A percentile compares a stretch with the other conserved stretches of the same genome.
phyloP scores from a whole-genome alignment of 2,888 invertebrate species.

The Scaptodrosophila latifasciaeformis region DNA sequence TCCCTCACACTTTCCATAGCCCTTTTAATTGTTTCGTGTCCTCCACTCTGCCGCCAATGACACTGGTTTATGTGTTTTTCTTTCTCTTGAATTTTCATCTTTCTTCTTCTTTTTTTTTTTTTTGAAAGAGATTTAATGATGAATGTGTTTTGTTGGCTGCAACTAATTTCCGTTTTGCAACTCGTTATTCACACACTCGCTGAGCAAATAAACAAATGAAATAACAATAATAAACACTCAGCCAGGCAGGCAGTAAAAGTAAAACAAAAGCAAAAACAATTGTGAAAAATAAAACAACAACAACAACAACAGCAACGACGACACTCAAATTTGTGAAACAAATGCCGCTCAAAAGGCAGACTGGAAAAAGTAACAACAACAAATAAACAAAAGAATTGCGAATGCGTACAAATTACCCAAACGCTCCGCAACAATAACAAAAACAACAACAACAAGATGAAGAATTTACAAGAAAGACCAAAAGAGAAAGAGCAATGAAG shows the following conservation, averaged over 20 bases:
- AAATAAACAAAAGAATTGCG: slow-evolving; percentile 36
- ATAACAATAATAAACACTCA: slow-evolving; percentile 47
- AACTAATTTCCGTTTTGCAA: slow-evolving; percentile 60
- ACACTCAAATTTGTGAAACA: neutral
- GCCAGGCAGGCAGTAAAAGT: slow-evolving; percentile 18
- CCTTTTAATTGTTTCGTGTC: too few species aligned
- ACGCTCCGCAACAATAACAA: slow-evolving; percentile 37
- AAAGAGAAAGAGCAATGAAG: neutral
- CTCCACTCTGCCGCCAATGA: slow-evolving; percentile 1
- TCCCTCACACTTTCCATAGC: slow-evolving; percentile 18
- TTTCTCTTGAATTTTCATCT: too few species aligned
- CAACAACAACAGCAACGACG: slow-evolving; percentile 11
- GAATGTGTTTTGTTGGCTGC: slow-evolving; percentile 42
- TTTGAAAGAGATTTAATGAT: slow-evolving; percentile 43
- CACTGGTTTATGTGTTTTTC: neutral
- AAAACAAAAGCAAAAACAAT: slow-evolving; percentile 28
- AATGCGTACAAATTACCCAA: slow-evolving; percentile 62
- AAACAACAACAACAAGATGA: slow-evolving; percentile 39
- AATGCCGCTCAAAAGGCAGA: too few species aligned
- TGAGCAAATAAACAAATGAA: slow-evolving; percentile 46
- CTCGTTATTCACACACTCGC: slow-evolving; percentile 47
- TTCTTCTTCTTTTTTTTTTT: slow-evolving; percentile 19
- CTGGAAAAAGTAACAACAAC: too few species aligned
- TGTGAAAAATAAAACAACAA: neutral
- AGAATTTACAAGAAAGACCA: slow-evolving; percentile 13